Conservation (phyloP, 2,113 vertebrate species). For the Sinocyclocheilus anshuiensis region DNA sequence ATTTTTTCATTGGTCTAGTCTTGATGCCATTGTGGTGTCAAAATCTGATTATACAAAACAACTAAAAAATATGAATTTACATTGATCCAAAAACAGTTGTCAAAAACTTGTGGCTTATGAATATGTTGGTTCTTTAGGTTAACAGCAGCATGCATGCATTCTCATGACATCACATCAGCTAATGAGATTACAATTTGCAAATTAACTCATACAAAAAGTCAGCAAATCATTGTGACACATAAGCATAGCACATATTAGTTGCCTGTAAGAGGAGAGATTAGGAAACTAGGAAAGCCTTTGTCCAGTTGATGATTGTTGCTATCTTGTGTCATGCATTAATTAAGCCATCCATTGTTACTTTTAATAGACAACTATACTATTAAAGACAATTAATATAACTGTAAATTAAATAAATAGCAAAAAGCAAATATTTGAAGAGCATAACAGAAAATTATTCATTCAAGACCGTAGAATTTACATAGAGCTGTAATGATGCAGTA, state of each 20-base stretch:
- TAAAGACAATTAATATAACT: not conserved
- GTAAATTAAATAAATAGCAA: not conserved
- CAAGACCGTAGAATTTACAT: not conserved
- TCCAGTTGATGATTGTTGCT: not conserved
- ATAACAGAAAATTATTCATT: not conserved
- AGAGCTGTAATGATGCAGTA: not conserved
- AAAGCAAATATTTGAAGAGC: not conserved
- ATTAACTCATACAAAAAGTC: conserved; percentile 13
- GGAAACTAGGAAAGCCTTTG: not conserved
- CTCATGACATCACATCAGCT: not conserved
- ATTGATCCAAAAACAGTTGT: too few species aligned
- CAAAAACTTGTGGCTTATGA: not conserved
- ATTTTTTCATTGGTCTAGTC: too few species aligned
- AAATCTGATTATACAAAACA: too few species aligned
- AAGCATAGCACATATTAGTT: not conserved
- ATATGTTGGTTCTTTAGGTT: not conserved
- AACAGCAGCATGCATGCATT: not conserved
- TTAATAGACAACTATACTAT: conserved; percentile 2
- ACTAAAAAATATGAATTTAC: too few species aligned
- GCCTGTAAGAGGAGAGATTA: not conserved
- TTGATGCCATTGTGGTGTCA: too few species aligned
- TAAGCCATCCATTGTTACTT: not conserved
- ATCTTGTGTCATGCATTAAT: not conserved
- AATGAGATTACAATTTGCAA: conserved; percentile 11
- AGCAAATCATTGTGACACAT: not conserved